These are phyloP conservation scores for Batillaria attramentaria DNA, from an alignment of 1,140 invertebrate species.

Conservation along the genomic window DNA sequence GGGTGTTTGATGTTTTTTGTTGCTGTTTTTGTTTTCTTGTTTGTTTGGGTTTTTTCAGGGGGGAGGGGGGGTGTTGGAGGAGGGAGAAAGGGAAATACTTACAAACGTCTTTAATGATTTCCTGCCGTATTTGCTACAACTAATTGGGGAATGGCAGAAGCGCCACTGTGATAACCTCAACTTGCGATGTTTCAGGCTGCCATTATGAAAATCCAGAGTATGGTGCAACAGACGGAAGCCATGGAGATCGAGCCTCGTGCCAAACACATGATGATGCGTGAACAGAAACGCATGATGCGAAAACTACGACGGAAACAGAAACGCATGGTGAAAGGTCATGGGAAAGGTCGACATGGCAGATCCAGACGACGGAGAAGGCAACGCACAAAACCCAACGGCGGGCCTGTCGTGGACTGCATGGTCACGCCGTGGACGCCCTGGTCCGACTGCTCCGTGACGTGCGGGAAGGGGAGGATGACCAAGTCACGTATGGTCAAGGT, in stretches of 20 bases:
- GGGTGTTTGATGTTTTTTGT: no score
- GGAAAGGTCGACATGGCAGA: not conserved
- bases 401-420: constrained; percentile 60
- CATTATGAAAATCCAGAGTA: constrained; percentile 45
- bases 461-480: constrained; percentile 60
- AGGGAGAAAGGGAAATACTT: not conserved
- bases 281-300: constrained; percentile 36
- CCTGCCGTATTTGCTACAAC: no score
- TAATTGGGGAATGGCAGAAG: no score
- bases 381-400: constrained; percentile 34
- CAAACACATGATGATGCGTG: constrained; percentile 29
- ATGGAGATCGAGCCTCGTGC: constrained; percentile 33
- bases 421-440: constrained; percentile 70
- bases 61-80: no score
- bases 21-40: no score
- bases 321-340: constrained; percentile 1
- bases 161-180: no score
- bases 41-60: no score
- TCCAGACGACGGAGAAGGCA: constrained; percentile 29
- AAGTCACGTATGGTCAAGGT: constrained; percentile 57
- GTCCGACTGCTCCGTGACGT: constrained; percentile 68
- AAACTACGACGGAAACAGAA: constrained; percentile 37
- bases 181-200: constrained; percentile 6
- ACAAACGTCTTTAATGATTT: not conserved
- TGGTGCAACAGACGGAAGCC: constrained; percentile 45